Evolutionary conservation across 2,888 invertebrate genomes (phyloP), one percentile per base, ranked within the genome.

Genomic region (Mayetiola destructor): DNA sequence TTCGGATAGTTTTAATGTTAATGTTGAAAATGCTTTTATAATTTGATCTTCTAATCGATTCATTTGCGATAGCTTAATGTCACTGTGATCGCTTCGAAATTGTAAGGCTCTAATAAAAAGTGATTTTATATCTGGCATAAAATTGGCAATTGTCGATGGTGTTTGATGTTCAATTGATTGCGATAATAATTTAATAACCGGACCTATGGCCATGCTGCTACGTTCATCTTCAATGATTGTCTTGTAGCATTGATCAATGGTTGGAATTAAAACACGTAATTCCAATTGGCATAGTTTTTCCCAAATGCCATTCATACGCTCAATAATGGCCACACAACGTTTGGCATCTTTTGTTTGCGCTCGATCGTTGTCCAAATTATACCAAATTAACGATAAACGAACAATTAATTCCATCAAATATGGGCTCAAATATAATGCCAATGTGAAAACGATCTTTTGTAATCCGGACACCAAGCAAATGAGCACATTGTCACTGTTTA

Each of bases 1-100:
- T 70, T 95, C 95, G 0, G 92, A 92, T 29, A 95, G 73, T 70
- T 93, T 93, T 55, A 95, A 72, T 27, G 92, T 83, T 64, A 93
- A 77, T 55, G 81, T 76, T 1, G 87, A 82, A n/a, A 94, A 73
- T 0, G 89, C 82, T 62, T 84, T 80, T 1, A 90, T 80, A 0
- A 89, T 80, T 64, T 82, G 77, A 16, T 78, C 77, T 72, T 95
- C 94, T 0, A 88, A 80, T 14, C 66, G 65, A 35, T 78, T 75
- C 0, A 85, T 75, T 54, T 75, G 72, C 3, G 14, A n/a, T n/a
- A 48, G 16, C 10, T 69, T 69, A 5, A 68, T 61, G 2, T 68
- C 64, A 6, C 66, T 60, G 56, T 73, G 68, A 57, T 81, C 77
- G 42, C 79, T 74, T 52, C 88, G 75, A 61, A 88, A 79, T 64